Conservation (phyloP, 2,797 vertebrate species). For the Gallirallus australis region DNA sequence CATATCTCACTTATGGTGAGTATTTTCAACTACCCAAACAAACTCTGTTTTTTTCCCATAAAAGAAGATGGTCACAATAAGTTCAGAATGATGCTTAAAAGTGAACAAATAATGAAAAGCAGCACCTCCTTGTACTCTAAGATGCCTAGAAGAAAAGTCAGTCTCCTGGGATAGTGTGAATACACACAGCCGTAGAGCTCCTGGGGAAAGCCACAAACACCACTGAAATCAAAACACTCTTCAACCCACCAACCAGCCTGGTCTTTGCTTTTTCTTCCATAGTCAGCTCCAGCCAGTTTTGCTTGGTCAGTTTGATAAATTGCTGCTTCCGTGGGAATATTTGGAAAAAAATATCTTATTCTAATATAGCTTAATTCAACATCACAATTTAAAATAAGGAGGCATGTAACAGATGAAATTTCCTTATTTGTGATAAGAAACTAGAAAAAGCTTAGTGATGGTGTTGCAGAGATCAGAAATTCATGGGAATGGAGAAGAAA, state of each 20-base stretch:
- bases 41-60: neutral
- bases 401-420: neutral
- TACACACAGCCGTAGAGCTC: accelerated
- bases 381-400: neutral
- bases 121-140: neutral
- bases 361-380: neutral
- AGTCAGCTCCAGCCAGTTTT: neutral
- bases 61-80: neutral
- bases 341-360: neutral
- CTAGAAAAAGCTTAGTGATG: neutral
- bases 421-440: neutral
- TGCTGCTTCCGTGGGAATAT: neutral
- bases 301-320: neutral
- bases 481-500: neutral
- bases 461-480: neutral
- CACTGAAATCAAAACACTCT: neutral
- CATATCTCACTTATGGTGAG: neutral
- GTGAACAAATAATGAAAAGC: neutral
- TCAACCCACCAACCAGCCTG: neutral
- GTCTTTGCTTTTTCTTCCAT: neutral
- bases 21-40: neutral
- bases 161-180: neutral
- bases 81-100: neutral
- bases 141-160: neutral
- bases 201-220: neutral